A percentile compares a stretch with the other conserved stretches of the same genome.
These are phyloP conservation scores for Neoseiulus cucumeris DNA, from an alignment of 1,140 invertebrate species.

Conservation along the genomic window DNA sequence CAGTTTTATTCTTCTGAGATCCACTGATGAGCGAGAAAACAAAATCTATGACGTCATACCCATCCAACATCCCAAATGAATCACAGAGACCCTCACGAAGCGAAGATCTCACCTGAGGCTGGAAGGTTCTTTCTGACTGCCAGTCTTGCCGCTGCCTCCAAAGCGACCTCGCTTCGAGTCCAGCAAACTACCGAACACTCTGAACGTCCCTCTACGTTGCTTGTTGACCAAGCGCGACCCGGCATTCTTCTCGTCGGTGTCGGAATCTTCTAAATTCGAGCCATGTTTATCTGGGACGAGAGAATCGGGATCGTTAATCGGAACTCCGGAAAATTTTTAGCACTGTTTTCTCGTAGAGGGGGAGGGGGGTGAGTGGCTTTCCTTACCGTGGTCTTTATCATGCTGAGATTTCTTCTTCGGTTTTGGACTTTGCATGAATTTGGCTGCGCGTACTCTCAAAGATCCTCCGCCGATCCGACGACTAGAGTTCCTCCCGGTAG, in stretches of 20 bases:
- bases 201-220: neutral
- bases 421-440: slow-evolving; percentile 1
- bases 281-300: neutral
- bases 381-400: neutral
- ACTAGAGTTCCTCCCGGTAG: neutral
- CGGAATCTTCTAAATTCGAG: neutral
- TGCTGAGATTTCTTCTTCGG: neutral
- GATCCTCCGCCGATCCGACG: slow-evolving; percentile 2
- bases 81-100: no score
- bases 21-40: neutral
- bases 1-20: neutral
- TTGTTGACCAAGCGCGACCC: neutral
- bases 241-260: slow-evolving; percentile 5
- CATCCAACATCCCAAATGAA: no score
- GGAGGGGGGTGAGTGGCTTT: neutral
- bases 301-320: neutral
- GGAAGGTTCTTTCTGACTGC: no score
- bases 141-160: neutral
- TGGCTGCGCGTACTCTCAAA: neutral
- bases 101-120: no score
- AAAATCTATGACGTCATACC: no score
- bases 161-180: slow-evolving; percentile 3
- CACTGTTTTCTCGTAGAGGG: neutral
- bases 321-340: neutral
- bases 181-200: neutral